A percentile compares a stretch with the other conserved stretches of the same genome.
Evolutionary conservation across 1,140 invertebrate species (phyloP).

Genomic region (Drosophila ohnishii): DNA sequence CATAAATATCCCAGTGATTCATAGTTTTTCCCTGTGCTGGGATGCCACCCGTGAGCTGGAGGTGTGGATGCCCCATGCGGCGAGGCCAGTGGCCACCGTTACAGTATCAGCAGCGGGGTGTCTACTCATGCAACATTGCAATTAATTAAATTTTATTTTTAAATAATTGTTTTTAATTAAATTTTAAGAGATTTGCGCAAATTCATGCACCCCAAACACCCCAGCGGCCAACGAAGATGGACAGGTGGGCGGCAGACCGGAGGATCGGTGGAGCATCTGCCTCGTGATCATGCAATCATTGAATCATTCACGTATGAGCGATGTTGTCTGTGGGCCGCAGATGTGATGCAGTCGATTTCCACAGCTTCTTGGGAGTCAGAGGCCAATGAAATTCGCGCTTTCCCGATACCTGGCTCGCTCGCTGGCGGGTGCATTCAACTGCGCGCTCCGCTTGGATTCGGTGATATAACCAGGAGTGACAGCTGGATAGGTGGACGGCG

Average conservation of each 20-base stretch:
- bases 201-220: slow-evolving; percentile 64
- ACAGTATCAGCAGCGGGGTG: slow-evolving; percentile 63
- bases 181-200: slow-evolving; percentile 70
- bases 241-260: slow-evolving; percentile 44
- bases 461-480: slow-evolving; percentile 75
- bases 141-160: slow-evolving; percentile 81
- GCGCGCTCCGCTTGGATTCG: slow-evolving; percentile 1
- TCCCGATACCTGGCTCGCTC: slow-evolving; percentile 34
- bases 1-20: too few species aligned
- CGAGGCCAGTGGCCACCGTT: slow-evolving; percentile 78
- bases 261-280: slow-evolving; percentile 41
- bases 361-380: slow-evolving; percentile 60
- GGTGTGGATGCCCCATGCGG: slow-evolving; percentile 67
- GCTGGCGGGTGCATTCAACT: slow-evolving; percentile 69
- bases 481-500: slow-evolving; percentile 37
- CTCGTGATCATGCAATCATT: slow-evolving; percentile 73
- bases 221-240: slow-evolving; percentile 36
- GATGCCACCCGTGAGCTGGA: slow-evolving; percentile 62
- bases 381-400: slow-evolving; percentile 68
- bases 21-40: slow-evolving; percentile 10
- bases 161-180: slow-evolving; percentile 81
- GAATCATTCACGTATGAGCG: slow-evolving; percentile 60
- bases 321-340: slow-evolving; percentile 35
- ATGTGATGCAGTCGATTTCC: slow-evolving; percentile 48
- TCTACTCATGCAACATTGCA: slow-evolving; percentile 79